phyloP scores from a whole-genome alignment of 53 echinoderm and acorn worm genomes.

The Patiria pectinifera region DNA sequence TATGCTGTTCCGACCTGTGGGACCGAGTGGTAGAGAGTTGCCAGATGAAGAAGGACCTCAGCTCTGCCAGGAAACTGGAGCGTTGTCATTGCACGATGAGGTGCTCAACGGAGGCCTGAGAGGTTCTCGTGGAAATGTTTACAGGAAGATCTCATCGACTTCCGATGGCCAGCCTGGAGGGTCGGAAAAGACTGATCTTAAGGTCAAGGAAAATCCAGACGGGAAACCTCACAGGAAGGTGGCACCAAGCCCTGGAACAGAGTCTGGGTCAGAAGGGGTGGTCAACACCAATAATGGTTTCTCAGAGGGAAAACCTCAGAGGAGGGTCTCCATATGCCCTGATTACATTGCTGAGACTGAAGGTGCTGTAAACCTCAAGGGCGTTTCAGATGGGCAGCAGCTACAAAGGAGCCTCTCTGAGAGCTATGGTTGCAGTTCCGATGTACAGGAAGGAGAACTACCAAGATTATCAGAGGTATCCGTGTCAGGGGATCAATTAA shows the following conservation, averaged over 20 bases:
- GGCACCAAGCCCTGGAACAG: neutral
- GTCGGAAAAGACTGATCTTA: neutral
- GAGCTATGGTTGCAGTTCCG: neutral
- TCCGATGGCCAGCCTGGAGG: neutral
- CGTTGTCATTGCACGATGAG: neutral
- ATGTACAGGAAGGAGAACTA: neutral
- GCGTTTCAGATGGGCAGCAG: neutral
- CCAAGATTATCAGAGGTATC: neutral
- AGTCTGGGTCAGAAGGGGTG: neutral
- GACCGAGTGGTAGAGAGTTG: neutral
- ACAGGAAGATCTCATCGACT: neutral
- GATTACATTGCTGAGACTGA: neutral
- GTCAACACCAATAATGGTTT: neutral
- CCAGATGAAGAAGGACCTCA: neutral
- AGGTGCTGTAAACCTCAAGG: neutral
- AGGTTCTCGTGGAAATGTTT: neutral
- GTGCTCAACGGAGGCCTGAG: neutral
- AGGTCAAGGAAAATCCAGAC: neutral
- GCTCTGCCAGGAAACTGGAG: neutral
- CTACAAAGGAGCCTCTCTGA: neutral
- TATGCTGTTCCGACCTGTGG: conserved; percentile 34
- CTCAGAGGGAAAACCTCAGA: neutral
- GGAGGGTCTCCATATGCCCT: neutral
- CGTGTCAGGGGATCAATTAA: neutral
- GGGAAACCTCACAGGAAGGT: neutral